These are phyloP conservation scores for Labroides dimidiatus DNA, from an alignment of 2,797 vertebrate genomes.

Conservation along the genomic window DNA sequence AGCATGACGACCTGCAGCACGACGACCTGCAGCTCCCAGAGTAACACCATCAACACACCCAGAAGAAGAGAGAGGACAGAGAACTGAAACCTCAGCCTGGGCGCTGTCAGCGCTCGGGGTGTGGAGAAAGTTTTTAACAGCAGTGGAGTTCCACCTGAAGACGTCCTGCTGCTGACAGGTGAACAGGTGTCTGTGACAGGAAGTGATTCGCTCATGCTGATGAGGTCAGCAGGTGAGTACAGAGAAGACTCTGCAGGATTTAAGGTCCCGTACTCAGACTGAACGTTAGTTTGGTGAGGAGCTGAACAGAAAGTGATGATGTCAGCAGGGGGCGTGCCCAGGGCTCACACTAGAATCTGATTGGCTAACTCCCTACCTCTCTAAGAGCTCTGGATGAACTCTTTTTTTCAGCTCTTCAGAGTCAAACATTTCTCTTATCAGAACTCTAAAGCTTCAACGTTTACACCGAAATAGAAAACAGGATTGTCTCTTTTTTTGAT, in stretches of 20 bases:
- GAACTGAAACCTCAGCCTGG: not conserved
- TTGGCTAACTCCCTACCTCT: no score
- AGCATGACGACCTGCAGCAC: slow-evolving; percentile 47
- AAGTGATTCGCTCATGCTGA: slow-evolving; percentile 33
- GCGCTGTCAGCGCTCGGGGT: not conserved
- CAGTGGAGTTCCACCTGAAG: not conserved
- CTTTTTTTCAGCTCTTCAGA: no score
- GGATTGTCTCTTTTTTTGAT: no score
- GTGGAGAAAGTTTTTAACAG: not conserved
- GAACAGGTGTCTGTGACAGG: not conserved
- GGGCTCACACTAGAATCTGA: no score
- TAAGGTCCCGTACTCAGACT: slow-evolving; percentile 43
- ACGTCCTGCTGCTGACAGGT: slow-evolving; percentile 5
- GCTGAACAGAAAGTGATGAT: no score
- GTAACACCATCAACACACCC: slow-evolving; percentile 5
- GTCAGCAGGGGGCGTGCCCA: no score
- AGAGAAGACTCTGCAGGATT: slow-evolving; percentile 9
- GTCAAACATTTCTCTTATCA: no score
- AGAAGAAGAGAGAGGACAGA: slow-evolving; percentile 4
- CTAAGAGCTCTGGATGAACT: no score
- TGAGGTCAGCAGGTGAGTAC: slow-evolving; percentile 10
- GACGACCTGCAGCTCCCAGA: not conserved
- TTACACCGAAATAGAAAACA: no score
- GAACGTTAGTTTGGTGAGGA: no score
- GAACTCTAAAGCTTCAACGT: no score